Evolutionary conservation across 2,113 vertebrate genomes (phyloP).

Genomic region (Macroglossus sobrinus): DNA sequence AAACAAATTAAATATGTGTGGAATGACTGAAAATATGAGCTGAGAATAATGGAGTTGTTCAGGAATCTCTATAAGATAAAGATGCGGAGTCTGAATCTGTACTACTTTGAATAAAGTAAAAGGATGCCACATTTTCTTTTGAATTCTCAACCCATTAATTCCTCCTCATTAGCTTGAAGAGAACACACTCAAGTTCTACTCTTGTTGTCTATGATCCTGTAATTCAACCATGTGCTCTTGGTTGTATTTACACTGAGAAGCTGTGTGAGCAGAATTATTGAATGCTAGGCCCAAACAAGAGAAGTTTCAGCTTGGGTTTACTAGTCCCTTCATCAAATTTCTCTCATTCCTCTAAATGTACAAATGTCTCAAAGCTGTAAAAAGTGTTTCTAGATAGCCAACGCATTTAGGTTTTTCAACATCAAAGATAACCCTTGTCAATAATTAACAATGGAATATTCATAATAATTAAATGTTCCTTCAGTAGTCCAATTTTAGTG

Average conservation of each 20-base stretch:
- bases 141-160: constrained; percentile 19
- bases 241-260: constrained; percentile 2
- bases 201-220: constrained; percentile 18
- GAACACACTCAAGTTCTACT: constrained; percentile 16
- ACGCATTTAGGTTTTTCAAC: not conserved
- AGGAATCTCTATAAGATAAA: constrained; percentile 18
- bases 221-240: not conserved
- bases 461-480: not conserved
- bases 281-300: constrained; percentile 37
- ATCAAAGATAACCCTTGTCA: constrained; percentile 3
- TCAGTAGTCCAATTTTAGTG: not conserved
- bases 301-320: constrained; percentile 21
- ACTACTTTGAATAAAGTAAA: constrained; percentile 31
- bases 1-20: constrained; percentile 4
- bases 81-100: not conserved
- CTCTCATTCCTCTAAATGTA: constrained; percentile 26
- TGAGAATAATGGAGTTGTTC: not conserved
- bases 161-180: constrained; percentile 19
- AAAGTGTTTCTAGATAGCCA: constrained; percentile 2
- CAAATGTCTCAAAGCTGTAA: constrained; percentile 42
- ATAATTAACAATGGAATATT: constrained; percentile 33
- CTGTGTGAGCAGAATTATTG: not conserved
- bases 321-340: constrained; percentile 23
- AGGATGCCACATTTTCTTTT: not conserved
- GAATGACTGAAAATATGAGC: not conserved